Evolutionary conservation across 2,113 vertebrate species (phyloP), one percentile per base, ranked within the genome.

Genomic region (Cyprinodon variegatus): DNA sequence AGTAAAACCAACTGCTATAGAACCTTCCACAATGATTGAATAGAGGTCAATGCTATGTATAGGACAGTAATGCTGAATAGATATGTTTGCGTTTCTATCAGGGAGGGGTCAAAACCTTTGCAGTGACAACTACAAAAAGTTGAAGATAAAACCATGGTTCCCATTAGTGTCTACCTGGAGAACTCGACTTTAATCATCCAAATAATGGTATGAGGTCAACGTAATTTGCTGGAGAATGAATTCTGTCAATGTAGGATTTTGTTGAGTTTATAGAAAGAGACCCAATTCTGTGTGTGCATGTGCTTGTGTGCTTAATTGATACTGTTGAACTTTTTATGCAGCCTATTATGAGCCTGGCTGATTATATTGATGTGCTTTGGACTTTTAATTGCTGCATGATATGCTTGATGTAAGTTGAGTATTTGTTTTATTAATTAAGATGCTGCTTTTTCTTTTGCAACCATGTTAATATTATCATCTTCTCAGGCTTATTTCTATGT

Each of bases 281-380:
- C 4, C 1, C n/a, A 45, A 45, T 29, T 22, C 12, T 53, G 12
- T 61, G 14, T 62, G 36, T 57, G 40, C 43, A 57, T 57, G 39
- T 60, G 39, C 60, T 39, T 17, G n/a, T 61, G 17, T 8, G 40
- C n/a, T 29, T 57, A n/a, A 22, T 13, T 41, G 20, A 12, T 46
- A 13, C 22, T 72, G 22, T 68, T 57, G 46, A 53, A 68, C 9
- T 53, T 36, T 15, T 68, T 39, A 15, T 39, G 41, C 29, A 38
- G 37, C 46, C 46, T 48, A 43, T 61, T 61, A 43, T 62, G 5
- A 4, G 40, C 20, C 69, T 71, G 69, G 41, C 59, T 71, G 69
- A 71, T 71, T 29, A 70, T 61, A 61, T 70, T 71, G 69, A 61
- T 71, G 22, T 37, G 20, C 40, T 61, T 71, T 45, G 29, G 57